phyloP scores from a whole-genome alignment of 2,797 vertebrate species.

The Parauchenoglanis punctatus region DNA sequence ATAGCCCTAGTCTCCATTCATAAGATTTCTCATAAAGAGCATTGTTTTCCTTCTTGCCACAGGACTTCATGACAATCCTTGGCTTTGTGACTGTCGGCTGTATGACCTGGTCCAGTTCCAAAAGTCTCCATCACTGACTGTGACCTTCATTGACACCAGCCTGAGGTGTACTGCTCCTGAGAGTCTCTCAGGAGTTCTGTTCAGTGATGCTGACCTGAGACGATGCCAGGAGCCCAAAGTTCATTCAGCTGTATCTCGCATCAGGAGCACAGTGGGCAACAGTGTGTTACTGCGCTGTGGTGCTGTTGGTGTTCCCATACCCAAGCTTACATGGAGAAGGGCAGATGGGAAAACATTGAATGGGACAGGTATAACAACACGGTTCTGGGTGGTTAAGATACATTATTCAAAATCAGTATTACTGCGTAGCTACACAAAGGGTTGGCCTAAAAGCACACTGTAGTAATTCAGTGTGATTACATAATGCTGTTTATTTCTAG shows the following conservation, averaged over 20 bases:
- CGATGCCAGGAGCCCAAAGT: slow-evolving; percentile 88
- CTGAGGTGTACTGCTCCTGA: slow-evolving; percentile 86
- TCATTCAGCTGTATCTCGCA: slow-evolving; percentile 83
- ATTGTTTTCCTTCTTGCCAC: slow-evolving; percentile 13
- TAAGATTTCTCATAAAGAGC: not conserved
- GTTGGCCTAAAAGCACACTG: slow-evolving; percentile 39
- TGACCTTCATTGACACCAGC: slow-evolving; percentile 88
- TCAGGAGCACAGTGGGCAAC: slow-evolving; percentile 86
- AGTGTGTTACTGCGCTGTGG: slow-evolving; percentile 91
- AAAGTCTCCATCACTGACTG: slow-evolving; percentile 82
- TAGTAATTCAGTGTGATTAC: slow-evolving; percentile 23
- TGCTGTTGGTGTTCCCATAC: slow-evolving; percentile 88
- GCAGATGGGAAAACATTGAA: slow-evolving; percentile 82
- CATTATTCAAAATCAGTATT: slow-evolving; percentile 41
- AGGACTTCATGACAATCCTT: slow-evolving; percentile 98
- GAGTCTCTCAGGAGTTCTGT: slow-evolving; percentile 87
- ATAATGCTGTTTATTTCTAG: slow-evolving; percentile 19
- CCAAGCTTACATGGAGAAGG: slow-evolving; percentile 89
- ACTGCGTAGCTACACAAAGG: slow-evolving; percentile 64
- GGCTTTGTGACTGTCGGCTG: slow-evolving; percentile 93
- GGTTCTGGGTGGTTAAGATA: not conserved
- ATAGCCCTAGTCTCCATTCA: not conserved
- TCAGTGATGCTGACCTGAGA: slow-evolving; percentile 88
- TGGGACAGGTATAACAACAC: slow-evolving; percentile 83
- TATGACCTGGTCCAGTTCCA: slow-evolving; percentile 91